Base-by-base conservation (phyloP, 2,888 invertebrate species). In the Liposcelis brunnea region DNA sequence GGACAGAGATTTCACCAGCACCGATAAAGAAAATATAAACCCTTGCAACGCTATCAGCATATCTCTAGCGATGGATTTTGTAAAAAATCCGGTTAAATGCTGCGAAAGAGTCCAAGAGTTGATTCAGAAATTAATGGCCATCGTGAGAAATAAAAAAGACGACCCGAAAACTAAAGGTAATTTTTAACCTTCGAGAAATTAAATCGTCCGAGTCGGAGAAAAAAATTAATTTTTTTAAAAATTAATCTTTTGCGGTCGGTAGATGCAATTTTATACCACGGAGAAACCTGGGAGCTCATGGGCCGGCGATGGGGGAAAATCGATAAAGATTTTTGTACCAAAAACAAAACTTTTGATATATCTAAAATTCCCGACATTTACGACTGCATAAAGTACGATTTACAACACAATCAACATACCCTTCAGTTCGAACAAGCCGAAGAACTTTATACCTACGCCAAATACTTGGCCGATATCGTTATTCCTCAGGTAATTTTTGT, bases 311-410 rank as follows among this genome's bases (percentile, higher is more conserved):
- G 97, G 97, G 86, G 89, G 35, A 97, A 97, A 66, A 84, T 97
- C 45, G 91, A 95, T 59, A 95, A 97, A 63, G 98, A 98, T 63
- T 98, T 98, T 61, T 86, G 83, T 57, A 83, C 86, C 0, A 94
- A 94, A 62, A 84, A 82, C 55, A 85, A 83, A 54, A 74, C 79
- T 33, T 98, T 85, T 63, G 98, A 98, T 62, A 97, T 99, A 56
- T 95, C 94, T 5, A 98, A 98, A 67, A 90, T 99, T 48, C 97
- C 98, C 0, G 98, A 98, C 61, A 98, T 98, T 53, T 98, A 98
- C 59, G 98, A 98, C 68, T 97, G 97, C 61, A 97, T 98, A 55
- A 98, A 98, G 61, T 98, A 93, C 60, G 98, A 98, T 65, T 67
- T 97, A 52, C 95, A 97, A 59, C 98, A 98, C 62, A 98, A 99